Evolutionary conservation across 2,797 vertebrate genomes (phyloP).

Genomic region (Dromococcyx pavoninus): DNA sequence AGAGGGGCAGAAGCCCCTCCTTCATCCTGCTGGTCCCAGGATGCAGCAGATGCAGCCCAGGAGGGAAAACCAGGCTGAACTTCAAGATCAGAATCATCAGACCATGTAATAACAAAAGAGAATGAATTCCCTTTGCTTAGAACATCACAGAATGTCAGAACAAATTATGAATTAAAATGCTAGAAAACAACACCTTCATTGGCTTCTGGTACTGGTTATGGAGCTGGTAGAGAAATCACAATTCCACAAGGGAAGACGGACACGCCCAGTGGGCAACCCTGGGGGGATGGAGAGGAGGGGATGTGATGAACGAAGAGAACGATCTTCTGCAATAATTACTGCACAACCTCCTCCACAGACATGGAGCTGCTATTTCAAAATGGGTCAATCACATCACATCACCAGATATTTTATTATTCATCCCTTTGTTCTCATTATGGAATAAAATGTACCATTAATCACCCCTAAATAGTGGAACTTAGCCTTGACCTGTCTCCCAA

Average conservation of each 20-base stretch:
- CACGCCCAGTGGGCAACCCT: not conserved
- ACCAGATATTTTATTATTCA: constrained; percentile 18
- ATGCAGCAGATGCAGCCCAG: too few species aligned
- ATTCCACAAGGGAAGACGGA: not conserved
- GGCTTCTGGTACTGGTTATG: not conserved
- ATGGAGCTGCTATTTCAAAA: not conserved
- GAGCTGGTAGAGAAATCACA: not conserved
- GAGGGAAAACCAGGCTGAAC: not conserved
- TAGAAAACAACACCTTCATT: not conserved
- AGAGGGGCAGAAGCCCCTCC: too few species aligned
- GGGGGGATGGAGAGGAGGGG: not conserved
- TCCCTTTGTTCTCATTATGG: not conserved
- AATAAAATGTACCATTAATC: constrained; percentile 27
- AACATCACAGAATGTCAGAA: not conserved
- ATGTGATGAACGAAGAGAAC: not conserved
- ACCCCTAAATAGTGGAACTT: constrained; percentile 24
- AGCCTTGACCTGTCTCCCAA: constrained; percentile 1
- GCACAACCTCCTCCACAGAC: not conserved
- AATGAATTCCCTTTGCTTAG: not conserved
- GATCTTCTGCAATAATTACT: not conserved
- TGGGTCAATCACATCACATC: not conserved
- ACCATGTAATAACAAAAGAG: not conserved
- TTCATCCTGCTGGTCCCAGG: too few species aligned
- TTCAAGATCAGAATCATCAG: not conserved
- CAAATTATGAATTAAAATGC: not conserved